These are phyloP conservation scores for Eupithecia pulchellata DNA, from an alignment of 2,888 invertebrate species.

Conservation along the genomic window DNA sequence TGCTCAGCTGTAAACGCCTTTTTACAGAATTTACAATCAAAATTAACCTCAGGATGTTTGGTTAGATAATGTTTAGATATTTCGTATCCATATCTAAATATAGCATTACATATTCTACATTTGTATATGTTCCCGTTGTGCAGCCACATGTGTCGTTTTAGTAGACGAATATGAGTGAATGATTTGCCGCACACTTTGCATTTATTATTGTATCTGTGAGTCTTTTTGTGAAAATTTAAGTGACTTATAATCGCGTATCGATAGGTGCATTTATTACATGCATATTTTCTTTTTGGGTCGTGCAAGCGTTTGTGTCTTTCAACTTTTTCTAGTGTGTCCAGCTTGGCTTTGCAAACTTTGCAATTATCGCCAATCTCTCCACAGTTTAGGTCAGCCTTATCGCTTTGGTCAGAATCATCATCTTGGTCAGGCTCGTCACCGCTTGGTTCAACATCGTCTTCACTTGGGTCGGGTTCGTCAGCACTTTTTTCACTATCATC, in stretches of 20 bases:
- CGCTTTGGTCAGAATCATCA: not conserved
- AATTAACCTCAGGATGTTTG: not conserved
- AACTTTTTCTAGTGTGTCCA: not conserved
- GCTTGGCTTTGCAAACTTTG: not conserved
- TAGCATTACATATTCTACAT: not conserved
- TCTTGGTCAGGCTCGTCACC: not conserved
- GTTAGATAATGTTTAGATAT: constrained; percentile 1
- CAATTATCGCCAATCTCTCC: not conserved
- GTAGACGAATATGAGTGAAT: not conserved
- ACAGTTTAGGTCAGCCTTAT: not conserved
- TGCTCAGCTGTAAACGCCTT: not conserved
- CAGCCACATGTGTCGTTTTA: not conserved
- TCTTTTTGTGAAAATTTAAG: not conserved
- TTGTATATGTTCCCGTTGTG: not conserved
- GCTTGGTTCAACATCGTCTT: not conserved
- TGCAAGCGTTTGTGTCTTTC: not conserved
- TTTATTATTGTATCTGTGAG: not conserved
- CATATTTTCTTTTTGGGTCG: not conserved
- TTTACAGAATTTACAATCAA: constrained; percentile 6
- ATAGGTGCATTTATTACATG: constrained; percentile 1
- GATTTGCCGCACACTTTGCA: constrained; percentile 6
- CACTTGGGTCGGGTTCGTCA: not conserved
- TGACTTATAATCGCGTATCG: not conserved
- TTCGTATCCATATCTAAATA: not conserved
- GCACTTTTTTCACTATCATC: not conserved